These are phyloP conservation scores for Pseudomugil tenellus DNA, from an alignment of 2,797 vertebrate genomes.

Conservation along the genomic window DNA sequence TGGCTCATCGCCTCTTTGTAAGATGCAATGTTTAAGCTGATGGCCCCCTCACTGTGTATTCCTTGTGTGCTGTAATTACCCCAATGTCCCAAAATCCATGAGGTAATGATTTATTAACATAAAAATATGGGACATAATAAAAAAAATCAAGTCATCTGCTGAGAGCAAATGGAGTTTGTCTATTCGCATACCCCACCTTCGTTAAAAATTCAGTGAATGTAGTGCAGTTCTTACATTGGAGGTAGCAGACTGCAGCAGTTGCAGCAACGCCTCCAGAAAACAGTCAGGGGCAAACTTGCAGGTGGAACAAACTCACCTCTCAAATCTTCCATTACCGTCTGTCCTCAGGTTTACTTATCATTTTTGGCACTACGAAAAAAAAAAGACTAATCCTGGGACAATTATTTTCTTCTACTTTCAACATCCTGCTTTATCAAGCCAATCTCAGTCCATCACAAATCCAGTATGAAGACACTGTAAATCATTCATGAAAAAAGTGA, in stretches of 20 bases:
- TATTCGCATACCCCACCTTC: slow-evolving; percentile 7
- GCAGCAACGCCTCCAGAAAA: slow-evolving; percentile 22
- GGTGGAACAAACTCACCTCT: slow-evolving; percentile 27
- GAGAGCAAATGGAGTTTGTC: slow-evolving; percentile 31
- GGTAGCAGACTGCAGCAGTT: slow-evolving; percentile 26
- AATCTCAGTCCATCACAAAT: slow-evolving; percentile 7
- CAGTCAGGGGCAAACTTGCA: not conserved
- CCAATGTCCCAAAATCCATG: slow-evolving; percentile 54
- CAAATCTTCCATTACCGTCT: slow-evolving; percentile 8
- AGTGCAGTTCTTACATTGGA: slow-evolving; percentile 1
- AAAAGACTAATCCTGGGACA: slow-evolving; percentile 2
- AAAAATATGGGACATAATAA: slow-evolving; percentile 42
- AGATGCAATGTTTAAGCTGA: slow-evolving; percentile 24
- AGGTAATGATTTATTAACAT: slow-evolving; percentile 59
- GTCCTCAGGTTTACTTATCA: slow-evolving; percentile 1
- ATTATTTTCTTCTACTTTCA: slow-evolving; percentile 8
- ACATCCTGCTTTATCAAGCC: not conserved
- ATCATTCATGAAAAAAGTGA: slow-evolving; percentile 18
- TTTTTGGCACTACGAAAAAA: not conserved
- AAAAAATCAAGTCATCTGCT: slow-evolving; percentile 50
- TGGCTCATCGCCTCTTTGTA: slow-evolving; percentile 1
- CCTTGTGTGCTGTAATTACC: slow-evolving; percentile 66
- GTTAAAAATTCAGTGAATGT: slow-evolving; percentile 28
- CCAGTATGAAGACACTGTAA: slow-evolving; percentile 9
- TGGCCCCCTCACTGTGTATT: slow-evolving; percentile 33